phyloP scores from a whole-genome alignment of 2,888 invertebrate species.

The Xestia ashworthii region DNA sequence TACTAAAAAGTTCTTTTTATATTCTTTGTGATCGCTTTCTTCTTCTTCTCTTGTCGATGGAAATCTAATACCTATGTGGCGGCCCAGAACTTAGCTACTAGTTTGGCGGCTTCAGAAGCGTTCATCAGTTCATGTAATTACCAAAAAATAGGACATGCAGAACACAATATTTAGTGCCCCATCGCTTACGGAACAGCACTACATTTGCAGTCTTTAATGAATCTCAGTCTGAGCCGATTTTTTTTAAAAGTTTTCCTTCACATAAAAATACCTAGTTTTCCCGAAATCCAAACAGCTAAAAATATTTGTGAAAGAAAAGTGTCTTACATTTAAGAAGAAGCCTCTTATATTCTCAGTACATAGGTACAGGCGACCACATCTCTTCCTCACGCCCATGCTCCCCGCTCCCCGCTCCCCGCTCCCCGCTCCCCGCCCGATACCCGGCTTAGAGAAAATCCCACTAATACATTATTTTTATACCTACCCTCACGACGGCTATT shows the following conservation, averaged over 20 bases:
- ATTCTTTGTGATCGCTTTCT: too few relatives aligned
- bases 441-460: conserved; percentile 79
- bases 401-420: conserved; percentile 16
- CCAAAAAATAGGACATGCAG: too few relatives aligned
- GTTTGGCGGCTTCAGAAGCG: too few relatives aligned
- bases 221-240: too few relatives aligned
- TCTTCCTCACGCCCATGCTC: conserved; percentile 59
- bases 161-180: too few relatives aligned
- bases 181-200: too few relatives aligned
- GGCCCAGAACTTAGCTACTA: too few relatives aligned
- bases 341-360: conserved; percentile 25
- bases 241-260: not conserved
- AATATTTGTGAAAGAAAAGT: conserved; percentile 4
- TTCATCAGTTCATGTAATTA: too few relatives aligned
- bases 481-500: conserved; percentile 68
- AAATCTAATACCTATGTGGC: too few relatives aligned
- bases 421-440: conserved; percentile 66
- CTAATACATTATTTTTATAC: conserved; percentile 81
- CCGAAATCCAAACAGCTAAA: conserved; percentile 5
- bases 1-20: not conserved
- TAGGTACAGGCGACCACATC: conserved; percentile 26
- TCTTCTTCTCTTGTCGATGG: too few relatives aligned
- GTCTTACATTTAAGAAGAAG: not conserved
- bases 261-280: not conserved
- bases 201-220: too few relatives aligned